Percentiles rank a stretch among this genome's conserved stretches.
These are phyloP conservation scores for Apamea crenata DNA, from an alignment of 2,888 invertebrate genomes.

Conservation along the genomic window DNA sequence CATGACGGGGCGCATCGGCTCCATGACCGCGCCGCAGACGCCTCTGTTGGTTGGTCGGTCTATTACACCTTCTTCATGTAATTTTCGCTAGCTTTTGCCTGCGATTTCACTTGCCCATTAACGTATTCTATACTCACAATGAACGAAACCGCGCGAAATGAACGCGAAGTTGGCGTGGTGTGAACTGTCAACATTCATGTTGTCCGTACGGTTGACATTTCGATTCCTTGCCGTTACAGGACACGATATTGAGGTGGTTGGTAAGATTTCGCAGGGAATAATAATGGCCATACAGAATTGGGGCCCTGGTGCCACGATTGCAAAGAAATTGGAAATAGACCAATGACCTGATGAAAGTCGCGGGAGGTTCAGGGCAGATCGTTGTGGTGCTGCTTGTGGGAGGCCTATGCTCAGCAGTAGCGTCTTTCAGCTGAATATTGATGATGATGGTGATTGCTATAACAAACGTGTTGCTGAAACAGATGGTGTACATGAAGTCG, in stretches of 20 bases:
- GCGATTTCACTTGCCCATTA: neutral
- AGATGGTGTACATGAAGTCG: constrained; percentile 45
- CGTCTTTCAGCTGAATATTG: neutral
- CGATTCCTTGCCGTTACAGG: neutral
- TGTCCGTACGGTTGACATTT: neutral
- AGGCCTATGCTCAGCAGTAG: neutral
- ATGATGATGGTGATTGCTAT: neutral
- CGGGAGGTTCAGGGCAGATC: neutral
- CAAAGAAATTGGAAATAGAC: neutral
- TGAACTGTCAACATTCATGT: neutral
- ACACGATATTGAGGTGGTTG: neutral
- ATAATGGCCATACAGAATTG: neutral
- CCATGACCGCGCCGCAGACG: constrained; percentile 91
- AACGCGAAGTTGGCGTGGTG: neutral
- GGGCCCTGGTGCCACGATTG: neutral
- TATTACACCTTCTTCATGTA: constrained; percentile 12
- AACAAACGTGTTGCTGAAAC: neutral
- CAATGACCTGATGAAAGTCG: neutral
- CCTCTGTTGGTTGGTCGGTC: constrained; percentile 87
- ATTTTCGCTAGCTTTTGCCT: neutral
- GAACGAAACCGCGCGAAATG: neutral
- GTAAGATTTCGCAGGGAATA: neutral
- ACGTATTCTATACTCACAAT: neutral
- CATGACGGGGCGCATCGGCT: constrained; percentile 91
- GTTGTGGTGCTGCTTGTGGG: neutral